A percentile compares a stretch with the other conserved stretches of the same genome.
These are phyloP conservation scores for Lucilia sericata DNA, from an alignment of 1,140 invertebrate genomes.

Conservation along the genomic window DNA sequence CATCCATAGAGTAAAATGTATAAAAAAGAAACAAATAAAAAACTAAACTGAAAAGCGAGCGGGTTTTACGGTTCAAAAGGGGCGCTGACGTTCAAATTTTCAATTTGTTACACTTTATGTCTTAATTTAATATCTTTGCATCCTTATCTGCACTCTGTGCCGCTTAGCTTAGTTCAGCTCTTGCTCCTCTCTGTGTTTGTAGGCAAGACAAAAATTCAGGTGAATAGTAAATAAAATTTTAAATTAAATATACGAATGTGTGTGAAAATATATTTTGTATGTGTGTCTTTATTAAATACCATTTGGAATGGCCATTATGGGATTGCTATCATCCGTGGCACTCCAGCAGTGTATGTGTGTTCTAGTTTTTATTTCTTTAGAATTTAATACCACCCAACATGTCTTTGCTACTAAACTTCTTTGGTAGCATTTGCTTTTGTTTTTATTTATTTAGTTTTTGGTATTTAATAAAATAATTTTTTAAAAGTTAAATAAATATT, in stretches of 20 bases:
- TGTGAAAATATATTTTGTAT: not conserved
- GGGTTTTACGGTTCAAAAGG: constrained; percentile 39
- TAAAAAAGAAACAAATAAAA: no score
- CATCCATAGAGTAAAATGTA: not conserved
- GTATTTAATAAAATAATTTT: no score
- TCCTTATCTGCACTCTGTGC: not conserved
- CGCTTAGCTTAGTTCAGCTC: no score
- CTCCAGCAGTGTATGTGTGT: not conserved
- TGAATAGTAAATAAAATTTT: constrained; percentile 1
- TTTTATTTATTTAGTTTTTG: not conserved
- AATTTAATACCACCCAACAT: constrained; percentile 3
- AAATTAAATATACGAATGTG: not conserved
- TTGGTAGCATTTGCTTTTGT: not conserved
- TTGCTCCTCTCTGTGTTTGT: not conserved
- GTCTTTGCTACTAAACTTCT: not conserved
- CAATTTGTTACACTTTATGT: constrained; percentile 44
- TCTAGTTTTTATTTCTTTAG: not conserved
- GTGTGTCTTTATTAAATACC: not conserved
- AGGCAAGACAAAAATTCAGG: not conserved
- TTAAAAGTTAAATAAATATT: no score
- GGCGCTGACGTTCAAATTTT: constrained; percentile 42
- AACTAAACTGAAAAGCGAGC: not conserved
- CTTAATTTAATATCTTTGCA: constrained; percentile 38
- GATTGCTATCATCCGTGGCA: not conserved
- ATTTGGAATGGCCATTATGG: not conserved